A percentile compares a stretch with the other conserved stretches of the same genome.
phyloP scores from a whole-genome alignment of 1,140 invertebrate species.

The Psix sp. region DNA sequence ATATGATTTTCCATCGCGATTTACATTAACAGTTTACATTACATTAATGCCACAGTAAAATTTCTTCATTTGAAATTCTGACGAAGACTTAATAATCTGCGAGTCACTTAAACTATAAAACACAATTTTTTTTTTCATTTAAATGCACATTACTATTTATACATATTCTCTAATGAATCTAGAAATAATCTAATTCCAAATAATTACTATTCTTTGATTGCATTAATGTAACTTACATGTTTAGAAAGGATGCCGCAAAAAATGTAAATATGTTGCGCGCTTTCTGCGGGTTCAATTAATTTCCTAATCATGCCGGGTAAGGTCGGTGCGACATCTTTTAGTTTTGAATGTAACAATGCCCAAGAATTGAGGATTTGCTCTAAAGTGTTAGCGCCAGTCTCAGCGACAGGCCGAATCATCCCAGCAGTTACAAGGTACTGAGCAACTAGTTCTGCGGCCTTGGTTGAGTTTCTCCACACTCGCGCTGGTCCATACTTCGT shows the following conservation, averaged over 20 bases:
- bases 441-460: constrained; percentile 75
- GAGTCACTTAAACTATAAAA: no score
- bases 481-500: constrained; percentile 75
- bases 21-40: no score
- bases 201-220: neutral
- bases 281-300: constrained; percentile 78
- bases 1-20: no score
- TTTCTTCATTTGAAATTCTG: no score
- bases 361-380: constrained; percentile 76
- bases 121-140: no score
- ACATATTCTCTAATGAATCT: no score
- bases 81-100: no score
- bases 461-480: constrained; percentile 77
- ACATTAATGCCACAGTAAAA: no score
- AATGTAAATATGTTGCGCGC: constrained; percentile 79
- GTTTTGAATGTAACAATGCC: constrained; percentile 72
- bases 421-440: constrained; percentile 77
- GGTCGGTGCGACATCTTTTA: constrained; percentile 70
- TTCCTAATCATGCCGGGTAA: constrained; percentile 77
- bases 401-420: constrained; percentile 77
- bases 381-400: constrained; percentile 76
- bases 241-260: constrained; percentile 78
- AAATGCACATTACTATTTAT: no score
- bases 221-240: constrained; percentile 74
- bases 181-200: no score